Evolutionary conservation across 2,113 vertebrate species (phyloP).

Genomic region (Tapirus terrestris): DNA sequence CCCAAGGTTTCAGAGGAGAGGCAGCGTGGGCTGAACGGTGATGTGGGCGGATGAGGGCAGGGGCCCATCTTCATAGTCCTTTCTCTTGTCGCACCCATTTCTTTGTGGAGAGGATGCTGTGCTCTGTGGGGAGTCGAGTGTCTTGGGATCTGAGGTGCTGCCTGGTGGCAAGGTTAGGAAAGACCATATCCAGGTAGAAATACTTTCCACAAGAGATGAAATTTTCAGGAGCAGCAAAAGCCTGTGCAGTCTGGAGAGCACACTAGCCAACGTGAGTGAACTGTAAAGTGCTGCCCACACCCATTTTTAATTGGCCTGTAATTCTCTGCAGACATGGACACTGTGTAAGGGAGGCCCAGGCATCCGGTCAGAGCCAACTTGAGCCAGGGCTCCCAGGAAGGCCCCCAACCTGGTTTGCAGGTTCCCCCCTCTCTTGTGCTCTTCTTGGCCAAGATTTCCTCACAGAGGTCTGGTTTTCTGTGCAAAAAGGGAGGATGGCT

Average conservation of each 20-base stretch:
- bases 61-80: background rate
- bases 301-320: background rate
- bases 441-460: background rate
- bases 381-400: background rate
- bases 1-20: background rate
- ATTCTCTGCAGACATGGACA: background rate
- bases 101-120: background rate
- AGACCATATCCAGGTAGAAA: background rate
- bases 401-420: background rate
- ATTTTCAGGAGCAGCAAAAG: background rate
- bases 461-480: background rate
- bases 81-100: rapidly evolving
- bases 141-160: background rate
- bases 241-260: background rate
- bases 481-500: background rate
- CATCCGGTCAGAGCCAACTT: background rate
- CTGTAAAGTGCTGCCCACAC: too few species aligned
- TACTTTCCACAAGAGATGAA: background rate
- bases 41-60: rapidly evolving
- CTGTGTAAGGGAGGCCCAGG: background rate
- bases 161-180: rapidly evolving
- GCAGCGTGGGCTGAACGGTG: background rate
- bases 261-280: rapidly evolving
- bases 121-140: background rate
- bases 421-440: background rate